Evolutionary conservation across 2,113 vertebrate species (phyloP).

Genomic region (Dasyornis broadbenti): DNA sequence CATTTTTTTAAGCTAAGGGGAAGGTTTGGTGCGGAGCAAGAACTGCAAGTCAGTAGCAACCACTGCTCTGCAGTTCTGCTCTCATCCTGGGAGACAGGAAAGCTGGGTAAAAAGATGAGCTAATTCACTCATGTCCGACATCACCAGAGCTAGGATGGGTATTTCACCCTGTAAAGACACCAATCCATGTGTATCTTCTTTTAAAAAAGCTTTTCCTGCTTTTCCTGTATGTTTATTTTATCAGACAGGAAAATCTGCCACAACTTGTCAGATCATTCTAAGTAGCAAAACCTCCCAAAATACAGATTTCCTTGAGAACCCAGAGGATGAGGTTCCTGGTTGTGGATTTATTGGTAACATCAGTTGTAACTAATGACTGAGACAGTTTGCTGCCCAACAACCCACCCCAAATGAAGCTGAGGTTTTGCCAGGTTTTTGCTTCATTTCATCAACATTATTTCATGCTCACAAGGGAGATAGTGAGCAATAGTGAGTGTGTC

Average conservation of each 20-base stretch:
- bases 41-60: not conserved
- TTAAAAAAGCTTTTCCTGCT: not conserved
- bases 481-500: not conserved
- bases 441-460: not conserved
- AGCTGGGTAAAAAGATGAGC: not conserved
- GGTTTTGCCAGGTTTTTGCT: not conserved
- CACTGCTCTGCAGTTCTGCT: not conserved
- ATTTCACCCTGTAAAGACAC: not conserved
- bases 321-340: not conserved
- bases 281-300: not conserved
- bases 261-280: not conserved
- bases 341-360: not conserved
- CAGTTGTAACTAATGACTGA: not conserved
- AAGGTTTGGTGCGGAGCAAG: not conserved
- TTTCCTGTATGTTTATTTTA: not conserved
- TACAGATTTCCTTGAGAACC: not conserved
- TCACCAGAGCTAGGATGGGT: not conserved
- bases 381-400: not conserved
- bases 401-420: not conserved
- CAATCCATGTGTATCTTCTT: not conserved
- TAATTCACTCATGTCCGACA: not conserved
- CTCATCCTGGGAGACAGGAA: not conserved
- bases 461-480: not conserved
- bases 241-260: not conserved
- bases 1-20: not conserved